A percentile compares a stretch with the other conserved stretches of the same genome.
Conservation (phyloP, 2,113 vertebrate genomes). For the Calidris pygmaea region DNA sequence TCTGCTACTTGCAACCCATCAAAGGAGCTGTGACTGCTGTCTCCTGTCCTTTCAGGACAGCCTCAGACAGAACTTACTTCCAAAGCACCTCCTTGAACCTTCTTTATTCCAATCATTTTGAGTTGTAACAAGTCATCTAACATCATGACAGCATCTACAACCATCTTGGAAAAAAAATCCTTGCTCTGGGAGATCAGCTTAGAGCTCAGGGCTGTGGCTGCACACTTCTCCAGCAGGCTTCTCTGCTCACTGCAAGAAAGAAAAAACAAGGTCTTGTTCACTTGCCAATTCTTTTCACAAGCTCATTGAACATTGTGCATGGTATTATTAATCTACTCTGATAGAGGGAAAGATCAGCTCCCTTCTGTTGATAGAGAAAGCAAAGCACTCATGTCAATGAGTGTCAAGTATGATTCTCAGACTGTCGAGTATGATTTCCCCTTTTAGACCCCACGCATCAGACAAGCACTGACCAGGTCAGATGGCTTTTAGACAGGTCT, state of each 20-base stretch:
- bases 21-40: rapidly evolving
- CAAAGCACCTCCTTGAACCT: constrained; percentile 93
- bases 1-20: not conserved
- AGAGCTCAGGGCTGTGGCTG: constrained; percentile 92
- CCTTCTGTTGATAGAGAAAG: rapidly evolving
- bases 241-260: constrained; percentile 83
- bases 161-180: constrained; percentile 92
- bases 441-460: rapidly evolving
- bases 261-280: not conserved
- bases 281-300: not conserved
- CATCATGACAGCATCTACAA: constrained; percentile 94
- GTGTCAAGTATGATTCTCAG: not conserved
- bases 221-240: constrained; percentile 90
- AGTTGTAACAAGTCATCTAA: constrained; percentile 91
- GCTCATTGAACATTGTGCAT: rapidly evolving
- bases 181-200: constrained; percentile 95
- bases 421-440: not conserved
- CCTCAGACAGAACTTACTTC: constrained; percentile 76
- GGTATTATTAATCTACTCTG: not conserved
- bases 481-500: not conserved
- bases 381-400: not conserved
- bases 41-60: not conserved
- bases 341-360: not conserved
- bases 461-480: not conserved
- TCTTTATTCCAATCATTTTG: constrained; percentile 99